Evolutionary conservation across 2,113 vertebrate genomes (phyloP).

Genomic region (Procapra przewalskii): DNA sequence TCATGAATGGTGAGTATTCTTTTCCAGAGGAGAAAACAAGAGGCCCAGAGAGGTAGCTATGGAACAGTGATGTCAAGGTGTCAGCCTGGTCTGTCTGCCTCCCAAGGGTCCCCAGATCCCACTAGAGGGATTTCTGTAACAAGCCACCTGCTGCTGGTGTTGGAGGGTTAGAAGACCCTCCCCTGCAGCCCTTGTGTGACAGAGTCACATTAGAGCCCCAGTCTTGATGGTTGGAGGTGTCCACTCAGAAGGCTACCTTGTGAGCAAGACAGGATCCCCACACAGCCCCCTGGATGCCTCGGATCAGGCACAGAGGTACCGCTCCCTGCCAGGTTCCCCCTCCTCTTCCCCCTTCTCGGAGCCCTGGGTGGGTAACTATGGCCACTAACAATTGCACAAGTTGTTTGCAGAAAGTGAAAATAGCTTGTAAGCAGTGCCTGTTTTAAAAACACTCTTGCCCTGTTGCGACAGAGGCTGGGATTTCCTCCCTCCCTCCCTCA

Average conservation of each 20-base stretch:
- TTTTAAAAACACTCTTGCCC: conserved; percentile 76
- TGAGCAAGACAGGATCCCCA: neutral
- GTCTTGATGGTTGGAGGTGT: neutral
- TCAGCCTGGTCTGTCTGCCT: neutral
- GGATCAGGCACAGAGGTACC: rapidly evolving
- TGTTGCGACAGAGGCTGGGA: conserved; percentile 75
- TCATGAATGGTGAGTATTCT: neutral
- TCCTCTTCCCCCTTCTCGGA: neutral
- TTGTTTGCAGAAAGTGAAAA: conserved; percentile 81
- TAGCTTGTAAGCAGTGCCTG: conserved; percentile 53
- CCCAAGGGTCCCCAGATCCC: neutral
- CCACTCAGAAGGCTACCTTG: neutral
- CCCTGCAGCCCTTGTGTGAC: neutral
- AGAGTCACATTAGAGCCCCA: neutral
- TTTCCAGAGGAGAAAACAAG: conserved; percentile 4
- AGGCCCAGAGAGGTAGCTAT: neutral
- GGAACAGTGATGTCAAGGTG: neutral
- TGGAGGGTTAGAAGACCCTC: neutral
- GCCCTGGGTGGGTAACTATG: conserved; percentile 19
- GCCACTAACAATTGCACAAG: conserved; percentile 75
- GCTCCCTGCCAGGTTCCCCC: neutral
- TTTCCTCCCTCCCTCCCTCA: conserved; percentile 73
- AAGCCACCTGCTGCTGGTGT: neutral
- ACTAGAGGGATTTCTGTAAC: neutral
- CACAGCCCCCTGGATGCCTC: neutral